These are phyloP conservation scores for Dyspetes luteomarginatus DNA, from an alignment of 2,888 invertebrate genomes.

Conservation along the genomic window DNA sequence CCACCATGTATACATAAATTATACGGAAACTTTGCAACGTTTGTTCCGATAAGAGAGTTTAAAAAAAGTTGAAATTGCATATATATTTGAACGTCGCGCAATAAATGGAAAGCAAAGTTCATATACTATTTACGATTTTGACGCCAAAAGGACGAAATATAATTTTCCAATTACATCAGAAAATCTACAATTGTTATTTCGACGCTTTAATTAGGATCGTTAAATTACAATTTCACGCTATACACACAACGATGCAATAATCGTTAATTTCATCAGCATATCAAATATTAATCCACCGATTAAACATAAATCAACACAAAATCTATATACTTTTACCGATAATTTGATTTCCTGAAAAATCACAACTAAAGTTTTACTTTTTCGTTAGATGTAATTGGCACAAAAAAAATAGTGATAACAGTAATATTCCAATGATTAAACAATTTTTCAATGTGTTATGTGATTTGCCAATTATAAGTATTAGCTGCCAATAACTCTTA, in stretches of 20 bases:
- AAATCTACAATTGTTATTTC: neutral
- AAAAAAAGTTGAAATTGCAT: neutral
- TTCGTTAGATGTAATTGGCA: neutral
- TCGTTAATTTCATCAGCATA: too few relatives aligned
- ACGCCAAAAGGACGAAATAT: neutral
- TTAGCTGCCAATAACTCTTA: neutral
- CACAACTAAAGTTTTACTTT: neutral
- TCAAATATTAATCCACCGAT: neutral
- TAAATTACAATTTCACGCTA: neutral
- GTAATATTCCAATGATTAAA: neutral
- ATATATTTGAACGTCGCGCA: neutral
- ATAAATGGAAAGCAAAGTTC: neutral
- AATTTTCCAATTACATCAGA: constrained; percentile 2
- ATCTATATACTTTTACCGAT: neutral
- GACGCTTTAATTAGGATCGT: neutral
- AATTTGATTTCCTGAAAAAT: neutral
- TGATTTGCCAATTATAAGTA: neutral
- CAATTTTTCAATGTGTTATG: neutral
- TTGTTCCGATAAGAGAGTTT: neutral
- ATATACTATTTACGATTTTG: neutral
- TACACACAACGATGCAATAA: neutral
- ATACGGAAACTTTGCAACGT: neutral
- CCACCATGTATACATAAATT: neutral
- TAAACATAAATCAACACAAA: neutral
- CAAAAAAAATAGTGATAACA: neutral